Percentiles rank a stretch among this genome's conserved stretches.
Conservation (phyloP, 2,888 invertebrate genomes). For the Rapana venosa region DNA sequence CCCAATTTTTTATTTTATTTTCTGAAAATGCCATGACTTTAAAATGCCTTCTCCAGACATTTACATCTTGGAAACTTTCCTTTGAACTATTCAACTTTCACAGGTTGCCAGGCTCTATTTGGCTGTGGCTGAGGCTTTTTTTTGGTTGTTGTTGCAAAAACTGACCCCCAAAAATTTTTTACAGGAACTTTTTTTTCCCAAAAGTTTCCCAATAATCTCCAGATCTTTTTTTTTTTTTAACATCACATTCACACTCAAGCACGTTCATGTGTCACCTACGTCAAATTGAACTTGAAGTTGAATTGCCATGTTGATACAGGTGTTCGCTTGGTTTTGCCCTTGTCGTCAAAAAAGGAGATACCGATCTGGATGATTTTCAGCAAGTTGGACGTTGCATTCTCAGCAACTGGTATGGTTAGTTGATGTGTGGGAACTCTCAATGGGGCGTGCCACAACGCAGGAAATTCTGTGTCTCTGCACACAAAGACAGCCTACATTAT, state of each 20-base stretch:
- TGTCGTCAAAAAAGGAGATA: slow-evolving; percentile 97
- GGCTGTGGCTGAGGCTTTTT: too few species aligned
- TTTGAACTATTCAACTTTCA: too few species aligned
- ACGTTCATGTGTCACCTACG: slow-evolving; percentile 83
- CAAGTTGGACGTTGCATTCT: slow-evolving; percentile 98
- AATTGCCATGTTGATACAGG: slow-evolving; percentile 94
- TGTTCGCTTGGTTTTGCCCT: slow-evolving; percentile 94
- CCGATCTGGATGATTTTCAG: slow-evolving; percentile 95
- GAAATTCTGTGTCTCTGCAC: slow-evolving; percentile 97
- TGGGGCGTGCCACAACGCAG: slow-evolving; percentile 96
- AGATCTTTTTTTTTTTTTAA: not conserved
- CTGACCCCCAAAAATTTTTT: too few species aligned
- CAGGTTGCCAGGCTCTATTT: too few species aligned
- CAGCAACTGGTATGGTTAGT: slow-evolving; percentile 89
- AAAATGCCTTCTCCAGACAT: too few species aligned
- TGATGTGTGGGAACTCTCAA: slow-evolving; percentile 85
- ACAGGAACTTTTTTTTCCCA: too few species aligned
- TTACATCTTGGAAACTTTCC: too few species aligned
- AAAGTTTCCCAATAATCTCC: not conserved
- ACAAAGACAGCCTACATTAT: slow-evolving; percentile 19
- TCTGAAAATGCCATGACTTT: too few species aligned
- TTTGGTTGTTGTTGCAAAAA: too few species aligned
- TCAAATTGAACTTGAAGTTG: slow-evolving; percentile 98
- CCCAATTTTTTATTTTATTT: too few species aligned
- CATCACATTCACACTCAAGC: not conserved